Evolutionary conservation across 2,113 vertebrate genomes (phyloP).

Genomic region (Arothron firmamentum): DNA sequence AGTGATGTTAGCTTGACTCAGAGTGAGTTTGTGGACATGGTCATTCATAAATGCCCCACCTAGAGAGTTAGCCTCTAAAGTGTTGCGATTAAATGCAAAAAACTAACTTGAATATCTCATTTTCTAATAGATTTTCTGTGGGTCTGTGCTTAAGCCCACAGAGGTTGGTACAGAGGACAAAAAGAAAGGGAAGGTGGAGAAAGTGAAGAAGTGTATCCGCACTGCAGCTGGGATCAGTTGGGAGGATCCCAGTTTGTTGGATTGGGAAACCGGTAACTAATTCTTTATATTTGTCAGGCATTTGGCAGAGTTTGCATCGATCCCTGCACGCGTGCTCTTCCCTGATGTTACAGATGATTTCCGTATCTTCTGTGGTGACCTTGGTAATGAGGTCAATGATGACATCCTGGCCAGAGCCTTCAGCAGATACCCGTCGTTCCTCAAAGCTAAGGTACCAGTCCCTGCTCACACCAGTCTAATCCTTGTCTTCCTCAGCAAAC

Average conservation of each 20-base stretch:
- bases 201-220: slow-evolving; percentile 86
- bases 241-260: slow-evolving; percentile 87
- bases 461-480: neutral
- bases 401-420: slow-evolving; percentile 90
- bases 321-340: neutral
- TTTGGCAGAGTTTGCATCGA: no score
- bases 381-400: slow-evolving; percentile 91
- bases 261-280: slow-evolving; percentile 84
- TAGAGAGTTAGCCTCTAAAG: no score
- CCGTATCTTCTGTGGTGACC: slow-evolving; percentile 90
- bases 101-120: no score
- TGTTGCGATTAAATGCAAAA: no score
- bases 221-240: slow-evolving; percentile 85
- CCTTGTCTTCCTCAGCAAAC: no score
- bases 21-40: no score
- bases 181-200: slow-evolving; percentile 81
- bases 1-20: no score
- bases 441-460: slow-evolving; percentile 81
- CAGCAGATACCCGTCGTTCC: slow-evolving; percentile 89
- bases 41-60: no score
- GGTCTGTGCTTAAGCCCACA: slow-evolving; percentile 58
- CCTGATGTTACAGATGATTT: slow-evolving; percentile 80
- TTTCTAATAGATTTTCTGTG: neutral
- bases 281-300: no score
- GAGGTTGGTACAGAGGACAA: slow-evolving; percentile 82